Percentiles rank a stretch among this genome's conserved stretches.
Conservation (phyloP, 2,797 vertebrate genomes). For the Chelonia mydas region DNA sequence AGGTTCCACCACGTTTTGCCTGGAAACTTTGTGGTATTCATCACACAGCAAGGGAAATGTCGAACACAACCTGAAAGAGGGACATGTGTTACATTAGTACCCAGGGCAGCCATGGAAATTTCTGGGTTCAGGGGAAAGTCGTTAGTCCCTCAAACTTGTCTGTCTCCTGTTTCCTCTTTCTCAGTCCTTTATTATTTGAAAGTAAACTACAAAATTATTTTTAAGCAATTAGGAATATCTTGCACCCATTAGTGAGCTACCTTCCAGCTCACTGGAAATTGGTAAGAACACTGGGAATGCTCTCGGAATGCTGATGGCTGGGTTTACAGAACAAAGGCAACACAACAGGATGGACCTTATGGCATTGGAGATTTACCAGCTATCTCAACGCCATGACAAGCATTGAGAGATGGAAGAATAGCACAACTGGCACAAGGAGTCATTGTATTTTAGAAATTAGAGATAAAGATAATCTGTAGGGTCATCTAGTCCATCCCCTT, state of each 20-base stretch:
- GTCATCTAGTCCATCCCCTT: not conserved
- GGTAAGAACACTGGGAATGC: not conserved
- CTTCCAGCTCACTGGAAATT: not conserved
- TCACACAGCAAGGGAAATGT: constrained; percentile 81
- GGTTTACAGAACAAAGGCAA: not conserved
- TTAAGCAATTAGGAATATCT: not conserved
- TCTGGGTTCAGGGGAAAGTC: not conserved
- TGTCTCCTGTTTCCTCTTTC: not conserved
- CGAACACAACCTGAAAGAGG: constrained; percentile 80
- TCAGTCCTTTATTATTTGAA: not conserved
- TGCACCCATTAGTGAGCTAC: not conserved
- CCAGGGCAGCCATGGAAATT: not conserved
- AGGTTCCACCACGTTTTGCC: constrained; percentile 86
- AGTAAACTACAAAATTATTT: not conserved
- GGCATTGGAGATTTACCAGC: not conserved
- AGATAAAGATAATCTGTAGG: not conserved
- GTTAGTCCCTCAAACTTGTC: not conserved
- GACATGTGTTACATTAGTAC: not conserved
- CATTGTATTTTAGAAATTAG: not conserved
- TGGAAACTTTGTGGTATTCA: constrained; percentile 75
- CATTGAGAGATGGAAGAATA: not conserved
- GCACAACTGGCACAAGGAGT: accelerated
- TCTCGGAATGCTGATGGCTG: not conserved
- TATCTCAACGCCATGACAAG: not conserved
- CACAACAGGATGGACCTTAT: not conserved